Evolutionary conservation across 2,113 vertebrate genomes (phyloP), one percentile per base, ranked within the genome.

Genomic region (Meriones unguiculatus): DNA sequence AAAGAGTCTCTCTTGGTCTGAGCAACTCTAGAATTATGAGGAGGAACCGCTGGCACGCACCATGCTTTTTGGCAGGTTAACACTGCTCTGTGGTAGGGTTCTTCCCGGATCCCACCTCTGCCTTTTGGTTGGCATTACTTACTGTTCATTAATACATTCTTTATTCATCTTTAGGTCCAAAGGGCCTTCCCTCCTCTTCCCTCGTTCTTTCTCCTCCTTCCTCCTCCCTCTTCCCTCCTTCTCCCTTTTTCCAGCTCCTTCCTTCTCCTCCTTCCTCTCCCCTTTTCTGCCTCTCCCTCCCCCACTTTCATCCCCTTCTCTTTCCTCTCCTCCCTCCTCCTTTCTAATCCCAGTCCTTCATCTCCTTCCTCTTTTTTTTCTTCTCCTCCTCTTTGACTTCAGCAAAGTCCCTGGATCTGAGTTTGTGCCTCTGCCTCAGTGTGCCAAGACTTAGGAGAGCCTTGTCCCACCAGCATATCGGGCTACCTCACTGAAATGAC

Each of bases 61-160:
- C 4, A 0, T 12, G 1, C 46, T 20, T 81, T 35, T 9, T 2
- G 54, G 17, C 38, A 73, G 22, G 24, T 15, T n/a, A 24, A 62
- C 2, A 1, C 52, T 30, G 1, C 14, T 50, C 72, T 59, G 32
- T 70, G 0, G 1, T 8, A 28, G n/a, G 18, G 17, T 1, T 50
- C 46, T 32, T 57, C 4, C 0, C 8, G 25, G 6, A 18, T 28
- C 52, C 64, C 15, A 30, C 9, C 59, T 57, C 62, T 28, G 2
- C 22, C 76, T 35, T 17, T 20, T 24, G 2, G 7, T 24, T n/a
- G 57, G 25, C 15, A 32, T 15, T 17, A 9, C 6, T 35, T 7
- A 17, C 28, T 87, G 38, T 35, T 64, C 3, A 18, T n/a, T n/a
- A 17, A 35, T 46, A 50, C 5, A 0, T 35, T 30, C 57, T n/a